These are phyloP conservation scores for Promerops cafer DNA, from an alignment of 2,113 vertebrate species.

Conservation along the genomic window DNA sequence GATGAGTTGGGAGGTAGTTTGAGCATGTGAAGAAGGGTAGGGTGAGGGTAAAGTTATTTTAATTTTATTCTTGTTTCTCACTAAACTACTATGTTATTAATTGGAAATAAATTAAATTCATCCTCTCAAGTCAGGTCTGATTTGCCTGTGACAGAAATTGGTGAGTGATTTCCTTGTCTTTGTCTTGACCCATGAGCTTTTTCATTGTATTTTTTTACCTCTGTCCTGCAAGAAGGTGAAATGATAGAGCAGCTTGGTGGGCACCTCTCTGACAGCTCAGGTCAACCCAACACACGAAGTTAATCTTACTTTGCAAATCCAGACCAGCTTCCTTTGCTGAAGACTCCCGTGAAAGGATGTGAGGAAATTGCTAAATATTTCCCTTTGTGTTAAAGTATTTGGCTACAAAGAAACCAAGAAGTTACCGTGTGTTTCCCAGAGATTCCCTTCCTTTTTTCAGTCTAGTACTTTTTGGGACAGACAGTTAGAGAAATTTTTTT, in stretches of 20 bases:
- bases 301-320: not conserved
- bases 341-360: fast-evolving
- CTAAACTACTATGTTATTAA: not conserved
- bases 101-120: not conserved
- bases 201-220: not conserved
- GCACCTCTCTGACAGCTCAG: not conserved
- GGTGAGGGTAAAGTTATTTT: not conserved
- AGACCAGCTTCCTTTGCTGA: not conserved
- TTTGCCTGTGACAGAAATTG: not conserved
- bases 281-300: not conserved
- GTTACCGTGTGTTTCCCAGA: not conserved
- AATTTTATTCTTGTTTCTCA: not conserved
- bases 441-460: not conserved
- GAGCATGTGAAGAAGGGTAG: fast-evolving
- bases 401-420: not conserved
- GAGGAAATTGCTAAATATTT: not conserved
- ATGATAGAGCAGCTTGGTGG: not conserved
- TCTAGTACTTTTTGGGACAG: not conserved
- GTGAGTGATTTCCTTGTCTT: not conserved
- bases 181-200: not conserved
- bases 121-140: not conserved
- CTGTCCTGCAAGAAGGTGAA: not conserved
- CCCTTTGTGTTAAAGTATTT: not conserved
- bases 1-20: not conserved
- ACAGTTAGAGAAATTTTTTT: not conserved